Conservation (phyloP, 2,113 vertebrate species). For the Catagonus wagneri region DNA sequence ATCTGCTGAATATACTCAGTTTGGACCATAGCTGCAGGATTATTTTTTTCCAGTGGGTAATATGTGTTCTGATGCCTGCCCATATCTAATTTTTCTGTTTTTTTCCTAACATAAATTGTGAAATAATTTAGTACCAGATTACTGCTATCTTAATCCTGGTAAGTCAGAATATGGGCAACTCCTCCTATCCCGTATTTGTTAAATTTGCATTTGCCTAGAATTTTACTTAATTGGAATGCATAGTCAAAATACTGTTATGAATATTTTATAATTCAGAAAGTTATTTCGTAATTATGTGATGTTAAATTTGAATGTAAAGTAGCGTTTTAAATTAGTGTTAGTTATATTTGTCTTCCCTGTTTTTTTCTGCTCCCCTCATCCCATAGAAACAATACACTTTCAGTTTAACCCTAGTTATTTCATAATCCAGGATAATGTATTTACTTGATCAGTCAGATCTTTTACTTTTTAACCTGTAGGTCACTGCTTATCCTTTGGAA, state of each 20-base stretch:
- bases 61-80: neutral
- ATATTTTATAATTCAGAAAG: neutral
- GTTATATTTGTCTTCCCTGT: neutral
- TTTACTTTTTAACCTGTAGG: neutral
- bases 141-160: neutral
- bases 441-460: neutral
- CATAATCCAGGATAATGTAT: neutral
- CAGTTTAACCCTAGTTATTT: neutral
- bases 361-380: neutral
- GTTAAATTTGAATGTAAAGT: neutral
- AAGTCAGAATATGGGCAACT: neutral
- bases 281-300: neutral
- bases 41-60: neutral
- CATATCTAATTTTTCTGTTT: neutral
- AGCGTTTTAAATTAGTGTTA: neutral
- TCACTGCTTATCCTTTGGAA: neutral
- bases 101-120: neutral
- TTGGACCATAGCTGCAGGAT: neutral
- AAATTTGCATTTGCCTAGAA: neutral
- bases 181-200: neutral
- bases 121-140: conserved; percentile 23
- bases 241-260: conserved; percentile 19
- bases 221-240: conserved; percentile 1
- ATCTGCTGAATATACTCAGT: neutral
- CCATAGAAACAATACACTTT: neutral